Base-by-base conservation (phyloP, 2,888 invertebrate genomes). In the Lycaena phlaeas region DNA sequence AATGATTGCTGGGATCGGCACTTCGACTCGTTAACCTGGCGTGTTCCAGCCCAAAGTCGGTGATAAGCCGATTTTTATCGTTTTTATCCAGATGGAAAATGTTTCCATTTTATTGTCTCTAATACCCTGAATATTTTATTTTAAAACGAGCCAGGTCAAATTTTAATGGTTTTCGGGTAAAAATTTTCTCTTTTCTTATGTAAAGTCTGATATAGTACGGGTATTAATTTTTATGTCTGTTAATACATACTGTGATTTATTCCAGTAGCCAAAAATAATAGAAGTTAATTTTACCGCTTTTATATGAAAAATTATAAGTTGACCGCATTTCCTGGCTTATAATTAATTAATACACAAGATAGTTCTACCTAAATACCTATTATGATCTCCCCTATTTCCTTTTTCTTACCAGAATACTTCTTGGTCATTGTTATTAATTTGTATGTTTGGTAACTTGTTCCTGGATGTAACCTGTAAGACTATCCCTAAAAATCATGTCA, bases 31-130 rank as follows among this genome's bases (percentile, higher is more conserved):
- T 54, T 65, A 55, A 44, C 44, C 27, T 46, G 49, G 45, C 44
- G 40, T 18, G 50, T 44, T 48, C 54, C 10, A 44, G 44, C 41
- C 47, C 46, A 50, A 51, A 52, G 45, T 44, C 52, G 48, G 49
- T 64, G 61, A 68, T 66, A 64, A 66, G 64, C 59, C 59, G 57
- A 56, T 64, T 71, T 69, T 64, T 67, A 68, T 64, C 57, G 57
- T 45, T 52, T 43, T 52, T 43, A 57, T 59, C 50, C 56, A 48
- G 58, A 57, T 54, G 49, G 52, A 51, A 55, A 55, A 46, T 49
- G 49, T 50, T 49, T 51, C 49, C 49, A 46, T 43, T 51, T 52
- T 46, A 44, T 48, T 44, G 42, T 43, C 44, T 41, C 45, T 38
- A 44, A 48, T 48, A 44, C 40, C n/a, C 38, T 53, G 54, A 45